A percentile compares a stretch with the other conserved stretches of the same genome.
These are phyloP conservation scores for Ictidomys tridecemlineatus DNA, from an alignment of 2,113 vertebrate species.

Conservation along the genomic window DNA sequence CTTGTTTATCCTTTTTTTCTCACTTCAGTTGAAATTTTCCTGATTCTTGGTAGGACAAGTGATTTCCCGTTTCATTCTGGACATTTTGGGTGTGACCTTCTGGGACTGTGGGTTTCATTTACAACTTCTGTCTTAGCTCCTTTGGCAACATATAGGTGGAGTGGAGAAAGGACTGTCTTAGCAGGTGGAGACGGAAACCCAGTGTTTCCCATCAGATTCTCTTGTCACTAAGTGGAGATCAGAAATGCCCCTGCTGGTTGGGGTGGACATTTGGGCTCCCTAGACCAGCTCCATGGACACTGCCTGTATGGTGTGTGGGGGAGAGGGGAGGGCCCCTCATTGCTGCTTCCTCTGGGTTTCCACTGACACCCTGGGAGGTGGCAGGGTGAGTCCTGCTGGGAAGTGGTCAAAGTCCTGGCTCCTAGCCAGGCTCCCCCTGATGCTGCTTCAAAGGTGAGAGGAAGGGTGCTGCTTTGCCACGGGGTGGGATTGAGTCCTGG, in stretches of 20 bases:
- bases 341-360: neutral
- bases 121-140: neutral
- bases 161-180: neutral
- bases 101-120: neutral
- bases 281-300: neutral
- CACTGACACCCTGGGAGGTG: neutral
- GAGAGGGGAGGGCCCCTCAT: neutral
- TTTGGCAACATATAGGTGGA: neutral
- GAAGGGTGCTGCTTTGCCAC: rapidly evolving
- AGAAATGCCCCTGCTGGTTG: neutral
- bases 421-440: neutral
- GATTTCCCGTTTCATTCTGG: neutral
- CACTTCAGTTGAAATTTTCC: neutral
- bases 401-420: neutral
- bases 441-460: neutral
- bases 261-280: neutral
- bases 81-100: neutral
- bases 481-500: neutral
- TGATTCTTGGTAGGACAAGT: neutral
- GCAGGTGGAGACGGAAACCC: neutral
- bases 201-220: neutral
- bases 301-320: neutral
- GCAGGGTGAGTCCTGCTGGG: too few relatives aligned
- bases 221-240: neutral
- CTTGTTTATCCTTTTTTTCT: neutral